Conservation (phyloP, 2,888 invertebrate species). For the Drosophila macrospina region DNA sequence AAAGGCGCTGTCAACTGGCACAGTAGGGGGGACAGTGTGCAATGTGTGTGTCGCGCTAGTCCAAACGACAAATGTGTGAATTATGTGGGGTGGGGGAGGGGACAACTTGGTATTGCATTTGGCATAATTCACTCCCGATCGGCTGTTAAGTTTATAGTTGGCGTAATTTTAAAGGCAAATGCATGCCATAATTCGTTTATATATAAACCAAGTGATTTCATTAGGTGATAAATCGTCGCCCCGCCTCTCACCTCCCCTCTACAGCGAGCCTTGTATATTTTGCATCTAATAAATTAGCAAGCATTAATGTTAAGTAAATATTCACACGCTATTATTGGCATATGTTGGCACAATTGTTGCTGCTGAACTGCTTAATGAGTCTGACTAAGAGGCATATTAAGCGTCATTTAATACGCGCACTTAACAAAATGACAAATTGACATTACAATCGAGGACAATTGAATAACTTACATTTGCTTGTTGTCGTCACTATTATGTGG, state of each 20-base stretch:
- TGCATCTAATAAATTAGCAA: conserved; percentile 65
- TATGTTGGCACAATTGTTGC: conserved; percentile 38
- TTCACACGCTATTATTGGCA: conserved; percentile 60
- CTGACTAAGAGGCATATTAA: conserved; percentile 55
- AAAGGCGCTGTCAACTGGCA: conserved; percentile 70
- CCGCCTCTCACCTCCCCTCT: background rate
- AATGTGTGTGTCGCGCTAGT: conserved; percentile 28
- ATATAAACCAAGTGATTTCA: conserved; percentile 76
- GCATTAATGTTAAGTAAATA: conserved; percentile 56
- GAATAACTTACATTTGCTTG: conserved; percentile 15
- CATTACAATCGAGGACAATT: conserved; percentile 29
- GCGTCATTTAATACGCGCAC: conserved; percentile 70
- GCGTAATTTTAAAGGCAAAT: conserved; percentile 50
- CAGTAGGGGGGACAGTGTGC: conserved; percentile 57
- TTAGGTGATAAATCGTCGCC: conserved; percentile 36
- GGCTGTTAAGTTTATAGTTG: conserved; percentile 13
- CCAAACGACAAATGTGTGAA: conserved; percentile 58
- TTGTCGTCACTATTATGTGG: background rate
- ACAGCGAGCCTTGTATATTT: conserved; percentile 31
- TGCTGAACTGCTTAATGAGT: conserved; percentile 19
- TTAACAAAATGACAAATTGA: conserved; percentile 64
- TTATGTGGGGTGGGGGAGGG: conserved; percentile 50
- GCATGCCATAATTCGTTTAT: conserved; percentile 73
- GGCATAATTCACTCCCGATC: conserved; percentile 18
- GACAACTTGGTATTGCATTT: conserved; percentile 54